phyloP scores from a whole-genome alignment of 2,797 vertebrate genomes.

The Australoheros facetus region DNA sequence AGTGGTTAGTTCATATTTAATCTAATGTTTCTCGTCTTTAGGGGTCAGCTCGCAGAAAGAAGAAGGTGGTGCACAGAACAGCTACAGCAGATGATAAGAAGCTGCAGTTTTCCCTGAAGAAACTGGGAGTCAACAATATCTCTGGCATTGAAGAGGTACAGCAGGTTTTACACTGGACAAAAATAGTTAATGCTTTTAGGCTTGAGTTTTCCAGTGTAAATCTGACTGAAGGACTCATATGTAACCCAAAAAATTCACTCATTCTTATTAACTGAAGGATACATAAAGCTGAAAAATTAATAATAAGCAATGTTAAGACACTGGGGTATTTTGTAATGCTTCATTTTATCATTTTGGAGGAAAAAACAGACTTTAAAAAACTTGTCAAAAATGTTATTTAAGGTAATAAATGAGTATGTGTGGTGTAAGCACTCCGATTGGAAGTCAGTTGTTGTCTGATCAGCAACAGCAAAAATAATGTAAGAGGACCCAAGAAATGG shows the following conservation, averaged over 20 bases:
- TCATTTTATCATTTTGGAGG: neutral
- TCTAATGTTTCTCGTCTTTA: slow-evolving; percentile 51
- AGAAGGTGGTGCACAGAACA: slow-evolving; percentile 99
- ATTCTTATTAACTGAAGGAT: too few relatives aligned
- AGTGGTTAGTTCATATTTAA: neutral
- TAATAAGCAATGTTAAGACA: too few relatives aligned
- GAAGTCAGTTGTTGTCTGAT: neutral
- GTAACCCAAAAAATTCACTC: too few relatives aligned
- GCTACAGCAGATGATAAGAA: slow-evolving; percentile 98
- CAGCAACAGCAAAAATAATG: neutral
- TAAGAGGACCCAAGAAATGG: neutral
- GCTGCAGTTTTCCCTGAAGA: slow-evolving; percentile 97
- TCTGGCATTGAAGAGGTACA: slow-evolving; percentile 97
- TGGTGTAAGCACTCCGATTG: neutral
- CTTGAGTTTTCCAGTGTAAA: too few relatives aligned
- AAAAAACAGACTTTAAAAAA: neutral
- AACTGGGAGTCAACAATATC: slow-evolving; percentile 97
- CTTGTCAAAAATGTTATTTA: neutral
- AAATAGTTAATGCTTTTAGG: too few relatives aligned
- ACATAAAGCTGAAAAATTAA: too few relatives aligned
- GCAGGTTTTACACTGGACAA: neutral
- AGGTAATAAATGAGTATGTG: neutral
- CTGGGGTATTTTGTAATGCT: neutral
- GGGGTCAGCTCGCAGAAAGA: slow-evolving; percentile 98
- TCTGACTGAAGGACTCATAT: too few relatives aligned